A percentile compares a stretch with the other conserved stretches of the same genome.
phyloP scores from a whole-genome alignment of 2,113 vertebrate species.

The Felis catus region DNA sequence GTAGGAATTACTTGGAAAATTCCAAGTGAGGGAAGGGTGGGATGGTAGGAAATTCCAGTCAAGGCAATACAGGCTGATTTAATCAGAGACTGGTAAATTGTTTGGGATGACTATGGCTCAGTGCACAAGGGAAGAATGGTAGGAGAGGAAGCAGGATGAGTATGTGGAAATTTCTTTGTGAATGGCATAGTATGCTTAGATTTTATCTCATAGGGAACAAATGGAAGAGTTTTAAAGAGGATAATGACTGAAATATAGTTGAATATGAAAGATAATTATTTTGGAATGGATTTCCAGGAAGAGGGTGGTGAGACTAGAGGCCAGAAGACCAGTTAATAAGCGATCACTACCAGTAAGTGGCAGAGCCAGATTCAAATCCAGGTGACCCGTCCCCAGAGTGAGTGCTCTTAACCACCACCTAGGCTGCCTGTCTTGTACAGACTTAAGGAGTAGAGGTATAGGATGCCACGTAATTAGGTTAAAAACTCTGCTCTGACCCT shows the following conservation, averaged over 20 bases:
- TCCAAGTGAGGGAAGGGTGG: background rate
- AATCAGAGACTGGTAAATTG: background rate
- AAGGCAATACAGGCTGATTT: background rate
- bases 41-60: background rate
- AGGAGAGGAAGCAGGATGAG: background rate
- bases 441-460: background rate
- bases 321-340: background rate
- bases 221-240: background rate
- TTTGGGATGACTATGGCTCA: background rate
- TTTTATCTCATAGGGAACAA: background rate
- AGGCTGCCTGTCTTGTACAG: background rate
- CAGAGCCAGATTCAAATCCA: background rate
- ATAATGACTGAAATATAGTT: background rate
- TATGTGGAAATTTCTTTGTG: background rate
- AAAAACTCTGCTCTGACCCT: background rate
- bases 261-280: background rate
- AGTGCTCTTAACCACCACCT: background rate
- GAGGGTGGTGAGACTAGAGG: background rate
- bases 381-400: background rate
- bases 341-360: background rate
- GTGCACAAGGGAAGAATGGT: background rate
- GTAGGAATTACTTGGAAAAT: background rate
- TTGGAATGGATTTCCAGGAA: background rate
- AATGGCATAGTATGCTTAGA: background rate
- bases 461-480: background rate